Evolutionary conservation across 64 coral and sea anemone species (phyloP).

Genomic region (Cladopsammia gracilis): DNA sequence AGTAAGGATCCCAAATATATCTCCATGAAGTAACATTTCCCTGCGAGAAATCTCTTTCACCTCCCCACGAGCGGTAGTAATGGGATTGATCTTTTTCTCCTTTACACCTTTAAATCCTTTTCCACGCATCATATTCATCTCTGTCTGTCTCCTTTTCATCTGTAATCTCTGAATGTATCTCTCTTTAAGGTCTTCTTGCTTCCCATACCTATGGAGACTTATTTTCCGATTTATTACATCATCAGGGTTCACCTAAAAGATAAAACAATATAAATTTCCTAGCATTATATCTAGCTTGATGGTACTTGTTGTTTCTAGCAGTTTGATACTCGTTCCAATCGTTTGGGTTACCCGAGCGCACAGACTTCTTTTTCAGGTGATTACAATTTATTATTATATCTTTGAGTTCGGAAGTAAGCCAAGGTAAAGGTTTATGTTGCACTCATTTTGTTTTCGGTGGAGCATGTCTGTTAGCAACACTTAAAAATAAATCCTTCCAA

Average conservation of each 20-base stretch:
- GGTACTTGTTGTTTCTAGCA: too few relatives aligned
- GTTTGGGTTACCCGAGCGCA: too few relatives aligned
- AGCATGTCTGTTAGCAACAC: too few relatives aligned
- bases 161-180: slow-evolving; percentile 89
- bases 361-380: too few relatives aligned
- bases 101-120: slow-evolving; percentile 93
- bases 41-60: slow-evolving; percentile 92
- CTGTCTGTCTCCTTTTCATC: slow-evolving; percentile 83
- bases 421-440: too few relatives aligned
- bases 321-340: too few relatives aligned
- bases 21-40: slow-evolving; percentile 94
- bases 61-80: slow-evolving; percentile 83
- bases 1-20: slow-evolving; percentile 96
- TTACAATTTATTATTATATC: too few relatives aligned
- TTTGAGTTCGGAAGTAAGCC: too few relatives aligned
- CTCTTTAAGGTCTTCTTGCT: slow-evolving; percentile 86
- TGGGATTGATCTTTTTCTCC: slow-evolving; percentile 88
- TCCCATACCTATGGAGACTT: slow-evolving; percentile 75
- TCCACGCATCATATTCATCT: slow-evolving; percentile 76
- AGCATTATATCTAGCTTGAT: not conserved
- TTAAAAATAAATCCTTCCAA: too few relatives aligned
- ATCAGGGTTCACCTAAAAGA: slow-evolving; percentile 56
- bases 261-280: not conserved
- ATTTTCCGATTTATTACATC: slow-evolving; percentile 89
- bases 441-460: too few relatives aligned